Percentiles rank a stretch among this genome's conserved stretches.
Conservation (phyloP, 2,797 vertebrate genomes). For the Ispidina picta region DNA sequence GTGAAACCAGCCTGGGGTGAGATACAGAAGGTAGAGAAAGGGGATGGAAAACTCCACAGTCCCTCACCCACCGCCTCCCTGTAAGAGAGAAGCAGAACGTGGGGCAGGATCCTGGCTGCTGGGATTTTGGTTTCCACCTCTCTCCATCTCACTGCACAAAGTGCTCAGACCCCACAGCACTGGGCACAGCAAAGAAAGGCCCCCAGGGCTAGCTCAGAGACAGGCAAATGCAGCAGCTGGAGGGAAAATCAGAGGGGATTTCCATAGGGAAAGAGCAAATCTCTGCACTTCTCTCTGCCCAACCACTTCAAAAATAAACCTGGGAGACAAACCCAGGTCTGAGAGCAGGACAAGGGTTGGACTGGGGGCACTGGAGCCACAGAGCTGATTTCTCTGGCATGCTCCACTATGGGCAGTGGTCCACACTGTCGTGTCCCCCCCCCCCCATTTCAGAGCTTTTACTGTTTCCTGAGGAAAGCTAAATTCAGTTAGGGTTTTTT, state of each 20-base stretch:
- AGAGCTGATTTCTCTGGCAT: not conserved
- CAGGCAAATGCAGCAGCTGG: not conserved
- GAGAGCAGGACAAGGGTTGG: not conserved
- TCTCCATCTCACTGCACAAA: conserved; percentile 22
- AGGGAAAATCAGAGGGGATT: conserved; percentile 24
- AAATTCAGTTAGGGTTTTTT: not conserved
- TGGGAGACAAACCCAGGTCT: not conserved
- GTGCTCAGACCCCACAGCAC: conserved; percentile 39
- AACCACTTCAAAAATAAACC: conserved; percentile 47
- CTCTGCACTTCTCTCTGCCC: not conserved
- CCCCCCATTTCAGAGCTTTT: not conserved
- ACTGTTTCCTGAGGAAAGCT: not conserved
- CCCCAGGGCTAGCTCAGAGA: conserved; percentile 56
- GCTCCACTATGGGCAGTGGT: not conserved
- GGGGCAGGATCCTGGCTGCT: not conserved
- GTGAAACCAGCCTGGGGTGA: not conserved
- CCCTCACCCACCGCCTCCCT: not conserved
- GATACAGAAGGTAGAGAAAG: not conserved
- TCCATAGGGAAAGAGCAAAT: not conserved
- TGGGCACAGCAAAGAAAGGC: conserved; percentile 11
- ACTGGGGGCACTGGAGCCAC: not conserved
- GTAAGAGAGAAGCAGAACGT: not conserved
- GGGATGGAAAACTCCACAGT: not conserved
- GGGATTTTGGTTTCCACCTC: not conserved
- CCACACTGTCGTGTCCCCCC: not conserved